Evolutionary conservation across 1,140 invertebrate genomes (phyloP), one percentile per base, ranked within the genome.

Genomic region (Eulimnadia texana): DNA sequence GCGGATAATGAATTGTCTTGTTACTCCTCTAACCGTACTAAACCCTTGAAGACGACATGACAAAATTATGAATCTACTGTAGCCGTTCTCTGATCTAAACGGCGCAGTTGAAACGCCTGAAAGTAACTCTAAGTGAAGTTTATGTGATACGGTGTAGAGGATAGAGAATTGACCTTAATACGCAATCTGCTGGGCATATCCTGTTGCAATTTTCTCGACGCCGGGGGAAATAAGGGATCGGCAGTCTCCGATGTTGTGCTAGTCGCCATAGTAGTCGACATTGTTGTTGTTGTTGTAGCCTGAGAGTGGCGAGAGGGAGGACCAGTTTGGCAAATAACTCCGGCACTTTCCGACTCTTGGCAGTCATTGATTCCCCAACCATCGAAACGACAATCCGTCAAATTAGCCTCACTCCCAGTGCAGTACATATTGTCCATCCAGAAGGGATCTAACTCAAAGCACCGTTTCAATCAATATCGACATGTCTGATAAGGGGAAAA

Each of bases 401-500:
- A 68, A 50, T 80, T 80, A 13, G 72, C 69, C 71, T 96, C 92
- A 56, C 79, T 78, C 0, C 91, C 92, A 67, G 83, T 78, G 71
- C 92, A 97, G 62, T 82, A 83, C 3, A 93, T 71, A 71, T 93
- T 90, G 70, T 94, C 90, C 84, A 96, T 84, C 87, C 88, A 93
- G 66, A 82, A 90, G 66, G 79, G 81, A 66, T 79, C 86, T 89
- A 64, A 64, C 57, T n/a, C 60, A 50, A 56, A 58, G 13, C 25
- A 24, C n/a, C 20, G 11, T 28, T n/a, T 13, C 63, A 58, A 19
- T 29, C 19, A 63, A 33, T 1, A 0, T 22, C 25, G 0, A 20
- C 1, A 22, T 57, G 28, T 25, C 23, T 6, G 33, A 16, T 16
- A 42, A 6, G 16, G 33, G 16, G 50, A 65, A 51, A 10, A 10